phyloP scores from a whole-genome alignment of 2,797 vertebrate genomes.

The Ambastaia sidthimunki region DNA sequence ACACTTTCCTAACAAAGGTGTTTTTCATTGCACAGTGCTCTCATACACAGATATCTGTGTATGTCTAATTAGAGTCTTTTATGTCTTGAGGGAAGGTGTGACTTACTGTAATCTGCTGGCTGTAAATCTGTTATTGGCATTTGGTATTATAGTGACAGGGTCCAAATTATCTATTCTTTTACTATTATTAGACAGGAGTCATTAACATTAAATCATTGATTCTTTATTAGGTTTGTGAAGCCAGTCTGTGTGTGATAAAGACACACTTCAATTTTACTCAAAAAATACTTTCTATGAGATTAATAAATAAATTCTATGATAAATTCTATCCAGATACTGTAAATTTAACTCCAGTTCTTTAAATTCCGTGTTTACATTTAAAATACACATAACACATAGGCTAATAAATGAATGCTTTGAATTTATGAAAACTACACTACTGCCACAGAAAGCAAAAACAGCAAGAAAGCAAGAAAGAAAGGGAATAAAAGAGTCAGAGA shows the following conservation, averaged over 20 bases:
- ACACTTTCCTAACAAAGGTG: conserved; percentile 21
- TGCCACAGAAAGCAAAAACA: not conserved
- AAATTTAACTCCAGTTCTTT: not conserved
- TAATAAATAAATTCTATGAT: too few relatives aligned
- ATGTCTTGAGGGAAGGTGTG: conserved; percentile 5
- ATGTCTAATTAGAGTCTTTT: conserved; percentile 13
- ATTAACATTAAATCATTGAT: not conserved
- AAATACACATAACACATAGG: too few relatives aligned
- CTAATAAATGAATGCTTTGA: too few relatives aligned
- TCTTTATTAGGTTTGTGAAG: not conserved
- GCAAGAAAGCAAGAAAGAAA: conserved; percentile 4
- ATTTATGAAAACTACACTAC: not conserved
- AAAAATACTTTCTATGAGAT: too few relatives aligned
- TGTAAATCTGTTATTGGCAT: not conserved
- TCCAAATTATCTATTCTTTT: not conserved
- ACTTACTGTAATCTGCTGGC: conserved; percentile 10
- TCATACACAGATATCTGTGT: not conserved
- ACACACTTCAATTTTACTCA: not conserved
- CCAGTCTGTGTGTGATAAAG: not conserved
- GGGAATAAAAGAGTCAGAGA: conserved; percentile 13
- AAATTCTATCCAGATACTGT: not conserved
- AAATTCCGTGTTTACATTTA: not conserved
- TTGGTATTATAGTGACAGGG: not conserved
- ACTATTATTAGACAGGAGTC: not conserved
- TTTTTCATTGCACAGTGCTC: conserved; percentile 28